These are phyloP conservation scores for Falco berigora DNA, from an alignment of 2,797 vertebrate species.

Conservation along the genomic window DNA sequence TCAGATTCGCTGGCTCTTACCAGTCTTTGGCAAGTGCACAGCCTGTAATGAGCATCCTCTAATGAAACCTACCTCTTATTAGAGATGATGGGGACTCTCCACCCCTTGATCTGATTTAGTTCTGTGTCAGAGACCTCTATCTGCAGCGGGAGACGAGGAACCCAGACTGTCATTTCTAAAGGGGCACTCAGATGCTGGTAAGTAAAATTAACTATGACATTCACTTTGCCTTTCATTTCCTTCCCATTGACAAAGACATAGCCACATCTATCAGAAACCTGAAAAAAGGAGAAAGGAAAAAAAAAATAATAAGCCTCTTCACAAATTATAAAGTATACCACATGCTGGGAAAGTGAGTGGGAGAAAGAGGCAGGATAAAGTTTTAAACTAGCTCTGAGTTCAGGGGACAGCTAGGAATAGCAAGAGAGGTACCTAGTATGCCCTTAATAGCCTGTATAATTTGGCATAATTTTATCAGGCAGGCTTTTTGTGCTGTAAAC, in stretches of 20 bases:
- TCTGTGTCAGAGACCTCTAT: conserved; percentile 91
- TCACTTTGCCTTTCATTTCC: conserved; percentile 87
- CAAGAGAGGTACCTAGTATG: neutral
- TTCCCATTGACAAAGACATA: conserved; percentile 92
- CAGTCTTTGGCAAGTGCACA: conserved; percentile 10
- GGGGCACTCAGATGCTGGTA: conserved; percentile 89
- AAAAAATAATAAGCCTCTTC: neutral
- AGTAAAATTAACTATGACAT: conserved; percentile 84
- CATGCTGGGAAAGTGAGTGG: neutral
- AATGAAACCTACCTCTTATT: conserved; percentile 74
- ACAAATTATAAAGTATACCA: conserved; percentile 1
- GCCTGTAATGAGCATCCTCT: neutral
- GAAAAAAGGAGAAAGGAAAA: neutral
- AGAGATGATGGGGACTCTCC: conserved; percentile 86
- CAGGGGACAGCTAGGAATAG: neutral
- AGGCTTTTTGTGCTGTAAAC: neutral
- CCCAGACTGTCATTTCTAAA: conserved; percentile 88
- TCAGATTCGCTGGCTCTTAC: conserved; percentile 25
- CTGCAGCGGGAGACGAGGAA: conserved; percentile 86
- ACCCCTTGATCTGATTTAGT: conserved; percentile 93
- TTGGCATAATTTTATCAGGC: neutral
- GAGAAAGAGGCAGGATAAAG: neutral
- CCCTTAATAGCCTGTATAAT: neutral
- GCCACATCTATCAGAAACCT: conserved; percentile 94
- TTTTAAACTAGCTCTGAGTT: neutral